A percentile compares a stretch with the other conserved stretches of the same genome.
These are phyloP conservation scores for Antennarius striatus DNA, from an alignment of 2,113 vertebrate genomes.

Conservation along the genomic window DNA sequence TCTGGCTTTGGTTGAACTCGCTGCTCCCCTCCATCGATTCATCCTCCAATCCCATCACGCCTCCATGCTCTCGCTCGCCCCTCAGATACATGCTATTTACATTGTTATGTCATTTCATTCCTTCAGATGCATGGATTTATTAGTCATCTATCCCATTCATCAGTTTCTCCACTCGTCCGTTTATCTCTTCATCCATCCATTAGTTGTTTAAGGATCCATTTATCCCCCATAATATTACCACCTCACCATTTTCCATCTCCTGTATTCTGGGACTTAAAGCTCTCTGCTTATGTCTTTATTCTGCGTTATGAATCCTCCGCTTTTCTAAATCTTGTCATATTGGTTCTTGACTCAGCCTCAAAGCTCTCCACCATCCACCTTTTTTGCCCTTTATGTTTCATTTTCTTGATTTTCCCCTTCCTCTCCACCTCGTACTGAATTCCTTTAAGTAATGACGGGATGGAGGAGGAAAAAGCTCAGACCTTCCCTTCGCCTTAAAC, in stretches of 20 bases:
- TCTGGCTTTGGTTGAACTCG: constrained; percentile 2
- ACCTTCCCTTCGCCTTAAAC: constrained; percentile 33
- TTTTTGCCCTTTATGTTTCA: background rate
- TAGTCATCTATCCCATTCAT: constrained; percentile 23
- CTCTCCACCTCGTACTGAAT: background rate
- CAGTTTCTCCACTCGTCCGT: constrained; percentile 21
- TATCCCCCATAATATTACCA: background rate
- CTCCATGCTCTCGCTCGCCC: constrained; percentile 8
- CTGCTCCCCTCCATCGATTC: constrained; percentile 1
- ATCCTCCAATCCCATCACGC: background rate
- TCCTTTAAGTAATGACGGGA: background rate
- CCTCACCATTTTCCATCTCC: background rate
- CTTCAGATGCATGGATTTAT: constrained; percentile 10
- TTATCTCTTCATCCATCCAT: constrained; percentile 8
- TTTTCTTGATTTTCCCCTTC: background rate
- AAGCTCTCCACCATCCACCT: background rate
- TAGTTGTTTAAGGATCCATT: background rate
- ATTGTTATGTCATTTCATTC: constrained; percentile 7
- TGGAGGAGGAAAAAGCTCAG: constrained; percentile 9
- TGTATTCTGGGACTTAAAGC: background rate
- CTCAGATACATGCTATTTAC: background rate
- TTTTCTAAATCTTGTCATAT: background rate
- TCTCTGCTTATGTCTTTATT: background rate
- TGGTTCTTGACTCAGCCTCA: background rate
- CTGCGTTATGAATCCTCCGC: background rate